Base-by-base conservation (phyloP, 2,888 invertebrate species). In the Andrena flavipes region DNA sequence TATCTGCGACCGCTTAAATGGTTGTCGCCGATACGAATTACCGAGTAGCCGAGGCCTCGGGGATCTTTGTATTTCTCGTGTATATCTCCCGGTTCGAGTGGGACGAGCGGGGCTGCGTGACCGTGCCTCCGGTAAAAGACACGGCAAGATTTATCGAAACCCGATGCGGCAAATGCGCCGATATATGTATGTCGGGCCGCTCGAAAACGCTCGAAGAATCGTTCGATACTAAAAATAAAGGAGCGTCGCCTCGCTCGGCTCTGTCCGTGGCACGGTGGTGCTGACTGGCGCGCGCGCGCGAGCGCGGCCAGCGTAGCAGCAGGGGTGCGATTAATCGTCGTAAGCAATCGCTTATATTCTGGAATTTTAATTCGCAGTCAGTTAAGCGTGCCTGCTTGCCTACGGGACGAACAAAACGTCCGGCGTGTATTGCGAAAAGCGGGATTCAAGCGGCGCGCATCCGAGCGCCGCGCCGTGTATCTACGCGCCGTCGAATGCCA, bases 271-370 rank as follows among this genome's bases (percentile, higher is more conserved):
- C 26, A 26, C 4, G 60, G 76, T 64, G 42, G 20, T 29, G 54
- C 54, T 3, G 10, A 42, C 42, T 23, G 2, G 73, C 70, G 68
- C 49, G 73, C 64, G 70, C 70, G 68, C 49, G 73, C 60, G 68
- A 62, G 65, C 42, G 74, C 73, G 59, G 69, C 68, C 84, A 49
- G 77, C 86, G 82, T 87, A 88, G 69, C 90, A 90, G 90, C 90
- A 88, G 90, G 90, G 90, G 90, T 90, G 90, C 90, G 89, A 90
- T 90, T 90, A 90, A 90, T 90, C 90, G 90, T 90, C 90, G 88
- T 89, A 90, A 89, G 89, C 88, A 89, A 90, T 90, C 90, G 90
- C 86, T 87, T 90, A 88, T 90, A 88, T 88, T 75, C 85, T 75
- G 88, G 88, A 88, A 88, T 88, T 88, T 88, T 88, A 88, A 88